Percentiles rank a stretch among this genome's conserved stretches.
phyloP scores from a whole-genome alignment of 2,113 vertebrate species.

The Rallus limicola region DNA sequence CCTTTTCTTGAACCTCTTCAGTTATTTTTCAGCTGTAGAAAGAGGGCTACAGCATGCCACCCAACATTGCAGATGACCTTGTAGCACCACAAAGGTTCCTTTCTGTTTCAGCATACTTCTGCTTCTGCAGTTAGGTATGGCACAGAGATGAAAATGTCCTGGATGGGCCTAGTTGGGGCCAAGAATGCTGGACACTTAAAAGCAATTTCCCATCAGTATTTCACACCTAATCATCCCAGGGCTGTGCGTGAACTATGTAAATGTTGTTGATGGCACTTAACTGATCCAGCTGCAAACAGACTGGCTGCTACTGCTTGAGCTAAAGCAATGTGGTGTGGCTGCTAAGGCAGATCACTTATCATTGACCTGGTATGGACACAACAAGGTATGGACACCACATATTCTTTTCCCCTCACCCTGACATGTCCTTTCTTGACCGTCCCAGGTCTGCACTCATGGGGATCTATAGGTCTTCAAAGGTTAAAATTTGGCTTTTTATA shows the following conservation, averaged over 20 bases:
- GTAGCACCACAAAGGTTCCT: neutral
- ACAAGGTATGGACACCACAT: neutral
- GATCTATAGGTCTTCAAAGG: neutral
- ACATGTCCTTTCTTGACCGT: neutral
- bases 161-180: neutral
- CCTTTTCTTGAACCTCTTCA: neutral
- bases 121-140: neutral
- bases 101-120: neutral
- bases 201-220: neutral
- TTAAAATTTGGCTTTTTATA: neutral
- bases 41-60: neutral
- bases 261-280: conserved; percentile 7
- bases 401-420: neutral
- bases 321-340: neutral
- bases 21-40: neutral
- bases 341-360: neutral
- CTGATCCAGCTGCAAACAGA: neutral
- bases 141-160: neutral
- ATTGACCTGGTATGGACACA: neutral
- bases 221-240: conserved; percentile 14
- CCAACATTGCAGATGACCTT: neutral
- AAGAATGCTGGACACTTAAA: neutral
- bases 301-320: neutral
- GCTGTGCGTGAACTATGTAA: neutral
- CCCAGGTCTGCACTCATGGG: neutral